Evolutionary conservation across 2,113 vertebrate genomes (phyloP).

Genomic region (Amblyornis subalaris): DNA sequence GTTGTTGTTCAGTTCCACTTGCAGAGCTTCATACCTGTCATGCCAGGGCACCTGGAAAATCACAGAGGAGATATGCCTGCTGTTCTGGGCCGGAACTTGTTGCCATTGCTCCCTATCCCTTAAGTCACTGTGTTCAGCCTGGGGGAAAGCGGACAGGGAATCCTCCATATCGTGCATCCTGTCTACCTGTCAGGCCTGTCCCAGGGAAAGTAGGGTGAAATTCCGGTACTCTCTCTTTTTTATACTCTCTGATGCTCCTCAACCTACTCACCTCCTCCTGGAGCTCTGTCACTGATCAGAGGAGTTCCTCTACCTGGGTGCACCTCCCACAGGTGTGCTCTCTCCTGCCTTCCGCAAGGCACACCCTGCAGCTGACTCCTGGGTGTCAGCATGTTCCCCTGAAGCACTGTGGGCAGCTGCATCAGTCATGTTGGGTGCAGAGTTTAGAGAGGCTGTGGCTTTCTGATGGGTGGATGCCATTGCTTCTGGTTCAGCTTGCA

Average conservation of each 20-base stretch:
- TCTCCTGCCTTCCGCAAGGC: neutral
- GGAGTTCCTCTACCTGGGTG: neutral
- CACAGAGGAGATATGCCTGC: neutral
- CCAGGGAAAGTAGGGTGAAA: neutral
- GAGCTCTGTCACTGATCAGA: neutral
- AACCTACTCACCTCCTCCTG: neutral
- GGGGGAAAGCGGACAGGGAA: neutral
- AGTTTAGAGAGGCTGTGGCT: neutral
- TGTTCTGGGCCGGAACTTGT: neutral
- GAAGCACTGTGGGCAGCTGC: neutral
- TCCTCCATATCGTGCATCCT: neutral
- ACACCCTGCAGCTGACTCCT: no score
- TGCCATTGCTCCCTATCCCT: neutral
- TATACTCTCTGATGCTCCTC: neutral
- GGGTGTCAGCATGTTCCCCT: neutral
- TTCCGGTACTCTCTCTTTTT: neutral
- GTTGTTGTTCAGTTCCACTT: neutral
- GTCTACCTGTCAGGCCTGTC: neutral
- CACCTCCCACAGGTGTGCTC: neutral
- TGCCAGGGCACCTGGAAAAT: neutral
- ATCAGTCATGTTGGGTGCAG: neutral
- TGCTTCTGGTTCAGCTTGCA: neutral
- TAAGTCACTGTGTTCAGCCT: neutral
- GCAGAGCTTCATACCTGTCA: neutral
- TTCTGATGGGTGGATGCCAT: neutral